phyloP scores from a whole-genome alignment of 2,113 vertebrate genomes.

The Cryptomyrus ogoouensis region DNA sequence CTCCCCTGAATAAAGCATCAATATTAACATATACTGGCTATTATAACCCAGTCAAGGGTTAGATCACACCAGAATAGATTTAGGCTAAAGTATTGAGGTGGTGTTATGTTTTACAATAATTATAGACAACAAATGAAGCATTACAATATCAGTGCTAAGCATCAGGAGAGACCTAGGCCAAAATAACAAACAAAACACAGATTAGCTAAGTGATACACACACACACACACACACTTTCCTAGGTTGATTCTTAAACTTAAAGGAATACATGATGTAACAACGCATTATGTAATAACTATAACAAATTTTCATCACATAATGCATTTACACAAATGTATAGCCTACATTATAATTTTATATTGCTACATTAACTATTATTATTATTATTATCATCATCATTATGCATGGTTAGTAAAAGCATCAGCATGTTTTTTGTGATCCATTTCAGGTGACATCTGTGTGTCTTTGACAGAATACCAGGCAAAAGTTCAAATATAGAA shows the following conservation, averaged over 20 bases:
- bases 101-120: neutral
- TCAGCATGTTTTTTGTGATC: neutral
- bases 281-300: neutral
- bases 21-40: neutral
- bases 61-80: neutral
- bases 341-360: too few species aligned
- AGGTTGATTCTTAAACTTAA: neutral
- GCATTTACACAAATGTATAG: neutral
- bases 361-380: neutral
- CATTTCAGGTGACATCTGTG: neutral
- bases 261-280: neutral
- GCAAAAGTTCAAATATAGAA: neutral
- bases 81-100: neutral
- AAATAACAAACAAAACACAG: too few species aligned
- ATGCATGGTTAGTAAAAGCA: neutral
- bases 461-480: neutral
- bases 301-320: neutral
- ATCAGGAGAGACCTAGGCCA: neutral
- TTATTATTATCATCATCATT: neutral
- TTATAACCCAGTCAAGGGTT: neutral
- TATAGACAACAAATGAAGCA: neutral
- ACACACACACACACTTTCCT: too few species aligned
- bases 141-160: neutral
- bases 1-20: neutral
- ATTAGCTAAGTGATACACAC: too few species aligned